Percentiles rank a stretch among this genome's conserved stretches.
Evolutionary conservation across 2,113 vertebrate genomes (phyloP).

Genomic region (Xenus cinereus): DNA sequence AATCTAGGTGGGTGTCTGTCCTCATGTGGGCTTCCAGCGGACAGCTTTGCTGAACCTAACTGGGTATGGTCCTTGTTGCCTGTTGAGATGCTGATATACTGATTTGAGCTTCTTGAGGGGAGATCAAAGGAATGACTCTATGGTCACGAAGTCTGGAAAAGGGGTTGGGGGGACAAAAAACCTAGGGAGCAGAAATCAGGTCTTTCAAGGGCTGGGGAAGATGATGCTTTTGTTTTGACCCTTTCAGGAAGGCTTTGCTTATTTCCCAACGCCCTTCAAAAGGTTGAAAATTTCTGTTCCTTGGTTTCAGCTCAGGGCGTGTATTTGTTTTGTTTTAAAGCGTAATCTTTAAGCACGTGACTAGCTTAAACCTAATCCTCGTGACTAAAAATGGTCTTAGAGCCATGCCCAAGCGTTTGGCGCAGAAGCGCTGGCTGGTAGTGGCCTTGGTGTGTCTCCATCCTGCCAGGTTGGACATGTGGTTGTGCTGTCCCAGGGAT

Average conservation of each 20-base stretch:
- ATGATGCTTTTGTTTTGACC: background rate
- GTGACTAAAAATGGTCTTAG: background rate
- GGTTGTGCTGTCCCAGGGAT: background rate
- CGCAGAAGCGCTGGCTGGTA: background rate
- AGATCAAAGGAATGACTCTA: background rate
- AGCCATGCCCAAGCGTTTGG: background rate
- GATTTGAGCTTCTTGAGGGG: background rate
- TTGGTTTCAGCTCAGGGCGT: background rate
- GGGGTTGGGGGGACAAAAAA: rapidly evolving
- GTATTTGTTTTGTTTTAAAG: background rate
- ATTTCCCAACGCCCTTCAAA: background rate
- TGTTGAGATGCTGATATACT: background rate
- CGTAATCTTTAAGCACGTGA: too few species aligned
- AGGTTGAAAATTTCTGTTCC: background rate
- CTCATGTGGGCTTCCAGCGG: background rate
- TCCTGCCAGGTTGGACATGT: background rate
- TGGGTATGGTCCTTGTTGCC: background rate
- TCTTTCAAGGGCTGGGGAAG: background rate
- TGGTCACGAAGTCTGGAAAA: background rate
- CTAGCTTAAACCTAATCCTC: background rate
- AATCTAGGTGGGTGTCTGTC: background rate
- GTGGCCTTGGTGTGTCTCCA: background rate
- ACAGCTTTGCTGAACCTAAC: background rate
- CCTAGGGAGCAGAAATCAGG: background rate
- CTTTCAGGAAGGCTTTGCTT: background rate